These are phyloP conservation scores for Eurytoma californica DNA, from an alignment of 2,888 invertebrate species.

Conservation along the genomic window DNA sequence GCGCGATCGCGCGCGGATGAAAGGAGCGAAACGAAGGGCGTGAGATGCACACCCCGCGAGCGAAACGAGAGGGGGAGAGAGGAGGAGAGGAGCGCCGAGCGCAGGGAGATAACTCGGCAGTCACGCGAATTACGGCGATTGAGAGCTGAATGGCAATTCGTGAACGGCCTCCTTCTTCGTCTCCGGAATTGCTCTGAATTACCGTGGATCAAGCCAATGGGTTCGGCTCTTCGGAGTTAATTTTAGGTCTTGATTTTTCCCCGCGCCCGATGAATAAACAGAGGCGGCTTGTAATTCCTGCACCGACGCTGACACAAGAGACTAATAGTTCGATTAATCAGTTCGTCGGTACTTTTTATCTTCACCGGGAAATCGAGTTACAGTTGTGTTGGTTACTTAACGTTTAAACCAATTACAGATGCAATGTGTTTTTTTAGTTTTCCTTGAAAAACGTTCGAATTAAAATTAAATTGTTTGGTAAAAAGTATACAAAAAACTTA, in stretches of 20 bases:
- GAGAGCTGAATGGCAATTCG: slow-evolving; percentile 41
- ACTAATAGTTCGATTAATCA: slow-evolving; percentile 26
- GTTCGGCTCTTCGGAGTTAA: slow-evolving; percentile 29
- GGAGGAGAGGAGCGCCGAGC: slow-evolving; percentile 7
- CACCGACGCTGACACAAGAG: neutral
- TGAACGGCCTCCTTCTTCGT: slow-evolving; percentile 27
- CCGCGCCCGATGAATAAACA: slow-evolving; percentile 32
- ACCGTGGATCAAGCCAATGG: slow-evolving; percentile 21
- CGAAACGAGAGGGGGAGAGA: neutral
- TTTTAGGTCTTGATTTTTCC: slow-evolving; percentile 33
- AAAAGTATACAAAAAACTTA: too few relatives aligned
- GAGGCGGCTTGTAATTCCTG: slow-evolving; percentile 24
- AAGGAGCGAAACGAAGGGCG: neutral
- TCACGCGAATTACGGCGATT: slow-evolving; percentile 39
- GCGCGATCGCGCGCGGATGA: neutral
- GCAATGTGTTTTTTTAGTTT: too few relatives aligned
- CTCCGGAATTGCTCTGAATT: slow-evolving; percentile 32
- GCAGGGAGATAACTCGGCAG: slow-evolving; percentile 33
- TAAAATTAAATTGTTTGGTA: too few relatives aligned
- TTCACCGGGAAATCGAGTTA: neutral
- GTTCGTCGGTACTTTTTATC: slow-evolving; percentile 12
- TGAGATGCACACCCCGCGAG: neutral
- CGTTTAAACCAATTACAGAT: too few relatives aligned
- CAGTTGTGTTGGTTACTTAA: neutral
- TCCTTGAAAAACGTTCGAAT: too few relatives aligned